These are phyloP conservation scores for Sphaerophoria taeniata DNA, from an alignment of 2,888 invertebrate genomes.

Conservation along the genomic window DNA sequence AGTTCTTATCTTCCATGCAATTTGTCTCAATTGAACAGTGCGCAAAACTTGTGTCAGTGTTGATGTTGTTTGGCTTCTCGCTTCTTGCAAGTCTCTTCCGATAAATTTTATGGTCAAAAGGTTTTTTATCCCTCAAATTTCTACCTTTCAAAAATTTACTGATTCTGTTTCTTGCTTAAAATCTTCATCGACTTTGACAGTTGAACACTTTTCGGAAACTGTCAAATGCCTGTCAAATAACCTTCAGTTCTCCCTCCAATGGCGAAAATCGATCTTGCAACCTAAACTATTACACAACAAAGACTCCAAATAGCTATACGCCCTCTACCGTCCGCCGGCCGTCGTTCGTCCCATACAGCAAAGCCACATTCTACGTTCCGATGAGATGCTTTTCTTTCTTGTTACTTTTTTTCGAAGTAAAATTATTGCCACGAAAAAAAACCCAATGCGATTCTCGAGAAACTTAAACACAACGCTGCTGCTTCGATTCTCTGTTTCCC, in stretches of 20 bases:
- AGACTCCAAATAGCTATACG: too few relatives aligned
- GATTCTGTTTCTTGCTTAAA: too few relatives aligned
- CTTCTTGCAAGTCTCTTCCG: too few relatives aligned
- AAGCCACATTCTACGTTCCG: conserved; percentile 30
- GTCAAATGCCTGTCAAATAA: too few relatives aligned
- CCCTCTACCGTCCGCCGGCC: conserved; percentile 5
- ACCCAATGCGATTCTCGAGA: conserved; percentile 43
- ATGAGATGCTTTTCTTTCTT: conserved; percentile 38
- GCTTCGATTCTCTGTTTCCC: conserved; percentile 47
- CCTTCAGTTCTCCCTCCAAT: too few relatives aligned
- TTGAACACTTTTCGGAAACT: too few relatives aligned
- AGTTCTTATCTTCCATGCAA: conserved; percentile 68
- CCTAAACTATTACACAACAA: too few relatives aligned
- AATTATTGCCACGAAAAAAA: conserved; percentile 39
- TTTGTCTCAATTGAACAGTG: conserved; percentile 69
- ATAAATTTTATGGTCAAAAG: too few relatives aligned
- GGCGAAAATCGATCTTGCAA: too few relatives aligned
- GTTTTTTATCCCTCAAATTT: too few relatives aligned
- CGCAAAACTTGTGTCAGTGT: conserved; percentile 3
- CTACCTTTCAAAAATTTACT: too few relatives aligned
- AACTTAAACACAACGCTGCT: conserved; percentile 40
- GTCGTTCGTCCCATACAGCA: conserved; percentile 2
- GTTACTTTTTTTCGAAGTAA: conserved; percentile 25
- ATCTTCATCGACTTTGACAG: too few relatives aligned
- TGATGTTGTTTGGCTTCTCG: conserved; percentile 44